Base-by-base conservation (phyloP, 2,888 invertebrate genomes). In the Pegoplata infirma region DNA sequence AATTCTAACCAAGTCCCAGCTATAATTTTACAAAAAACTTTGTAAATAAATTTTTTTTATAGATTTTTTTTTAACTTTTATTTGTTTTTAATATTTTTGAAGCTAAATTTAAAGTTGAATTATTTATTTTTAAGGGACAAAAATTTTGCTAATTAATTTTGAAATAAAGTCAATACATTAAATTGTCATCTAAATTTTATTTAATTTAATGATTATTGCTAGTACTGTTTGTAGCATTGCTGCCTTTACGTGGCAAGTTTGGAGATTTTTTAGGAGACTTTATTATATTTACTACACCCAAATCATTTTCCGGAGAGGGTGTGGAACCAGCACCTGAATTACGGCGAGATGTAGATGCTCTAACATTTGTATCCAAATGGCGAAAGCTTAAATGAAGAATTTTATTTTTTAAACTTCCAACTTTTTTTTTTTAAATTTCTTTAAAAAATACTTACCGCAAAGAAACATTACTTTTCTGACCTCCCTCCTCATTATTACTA, bases 281-380 rank as follows among this genome's bases (percentile, higher is more conserved):
- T 77, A 86, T 86, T 61, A 85, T 84, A 73, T 84, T 85, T 16
- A 84, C 80, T 71, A 90, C 92, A 16, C 84, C 81, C 76, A 86
- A 84, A 77, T 88, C 88, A 77, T 86, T 87, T 61, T 90, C 90
- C 1, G 88, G 88, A 2, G 95, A 95, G 23, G 94, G 94, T 2
- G 94, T 93, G 4, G 88, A 87, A 32, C 93, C 93, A 76, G 93
- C 93, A 69, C 91, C 91, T 72, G 92, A 91, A 76, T 92, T 92
- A 10, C 94, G 92, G 16, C 91, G 90, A 80, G 90, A 90, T 16
- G 91, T 86, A 86, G 95, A 94, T 83, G 96, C 90, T 0, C 95
- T 92, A 32, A 96, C 95, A 91, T 94, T 95, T 16, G 96, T 95
- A 87, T 96, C 96, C 89, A 96, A 90, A 89, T 96, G 96, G 17